Evolutionary conservation across 2,888 invertebrate genomes (phyloP).

Genomic region (Leptopilina drosophilae): DNA sequence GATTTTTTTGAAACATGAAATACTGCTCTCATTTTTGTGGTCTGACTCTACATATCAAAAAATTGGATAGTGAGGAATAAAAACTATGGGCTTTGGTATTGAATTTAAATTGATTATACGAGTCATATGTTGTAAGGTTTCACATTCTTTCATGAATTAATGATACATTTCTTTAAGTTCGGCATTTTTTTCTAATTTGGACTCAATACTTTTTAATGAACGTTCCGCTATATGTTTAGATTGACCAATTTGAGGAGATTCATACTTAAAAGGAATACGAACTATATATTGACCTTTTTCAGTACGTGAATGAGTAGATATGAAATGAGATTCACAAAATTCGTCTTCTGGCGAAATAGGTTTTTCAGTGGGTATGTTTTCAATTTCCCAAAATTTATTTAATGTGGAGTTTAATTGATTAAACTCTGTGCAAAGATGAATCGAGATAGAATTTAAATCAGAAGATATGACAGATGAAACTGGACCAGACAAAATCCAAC

Average conservation of each 20-base stretch:
- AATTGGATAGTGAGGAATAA: neutral
- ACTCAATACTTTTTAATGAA: neutral
- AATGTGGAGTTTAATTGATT: no score
- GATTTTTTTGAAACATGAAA: no score
- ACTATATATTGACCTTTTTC: slow-evolving; percentile 21
- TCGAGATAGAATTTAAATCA: no score
- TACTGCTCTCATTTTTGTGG: no score
- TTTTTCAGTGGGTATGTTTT: no score
- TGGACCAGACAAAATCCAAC: no score
- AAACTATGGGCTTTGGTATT: neutral
- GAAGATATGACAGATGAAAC: no score
- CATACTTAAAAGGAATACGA: slow-evolving; percentile 19
- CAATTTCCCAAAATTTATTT: no score
- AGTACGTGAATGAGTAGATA: neutral
- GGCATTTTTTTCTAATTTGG: neutral
- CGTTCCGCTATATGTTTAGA: slow-evolving; percentile 12
- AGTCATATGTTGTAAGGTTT: slow-evolving; percentile 15
- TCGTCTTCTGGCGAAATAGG: no score
- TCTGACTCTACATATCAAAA: neutral
- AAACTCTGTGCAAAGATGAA: no score
- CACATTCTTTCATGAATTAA: slow-evolving; percentile 27
- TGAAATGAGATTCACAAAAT: neutral
- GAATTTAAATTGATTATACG: neutral
- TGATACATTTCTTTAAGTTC: neutral
- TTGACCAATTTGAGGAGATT: neutral